Conservation (phyloP, 2,797 vertebrate genomes). For the Botia almorhae region DNA sequence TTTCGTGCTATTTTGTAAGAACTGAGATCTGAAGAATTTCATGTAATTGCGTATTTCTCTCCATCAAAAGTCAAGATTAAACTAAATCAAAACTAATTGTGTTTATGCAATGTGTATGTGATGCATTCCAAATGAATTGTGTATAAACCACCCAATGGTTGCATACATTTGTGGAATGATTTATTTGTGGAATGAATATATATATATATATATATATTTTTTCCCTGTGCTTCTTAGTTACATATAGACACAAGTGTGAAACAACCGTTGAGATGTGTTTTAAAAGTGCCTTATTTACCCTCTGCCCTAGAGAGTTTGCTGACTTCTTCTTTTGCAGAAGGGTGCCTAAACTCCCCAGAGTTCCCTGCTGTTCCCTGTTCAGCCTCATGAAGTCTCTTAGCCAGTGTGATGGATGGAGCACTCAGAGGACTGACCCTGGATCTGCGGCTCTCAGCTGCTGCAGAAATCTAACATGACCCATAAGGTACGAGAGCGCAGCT, state of each 20-base stretch:
- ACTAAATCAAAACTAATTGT: constrained; percentile 74
- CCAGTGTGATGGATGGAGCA: constrained; percentile 50
- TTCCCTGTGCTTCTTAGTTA: neutral
- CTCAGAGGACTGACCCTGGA: constrained; percentile 54
- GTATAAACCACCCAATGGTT: constrained; percentile 63
- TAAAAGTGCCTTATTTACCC: constrained; percentile 41
- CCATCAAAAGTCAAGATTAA: constrained; percentile 64
- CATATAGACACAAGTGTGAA: constrained; percentile 13
- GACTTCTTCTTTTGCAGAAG: constrained; percentile 37
- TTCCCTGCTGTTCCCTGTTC: constrained; percentile 37
- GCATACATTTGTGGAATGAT: constrained; percentile 59
- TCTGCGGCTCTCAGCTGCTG: constrained; percentile 45
- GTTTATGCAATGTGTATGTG: constrained; percentile 66
- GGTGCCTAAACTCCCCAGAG: constrained; percentile 43
- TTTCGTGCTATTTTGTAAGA: constrained; percentile 5
- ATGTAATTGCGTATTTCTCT: constrained; percentile 45
- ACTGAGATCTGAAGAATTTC: neutral
- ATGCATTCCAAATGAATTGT: constrained; percentile 67
- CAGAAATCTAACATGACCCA: constrained; percentile 41
- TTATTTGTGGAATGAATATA: constrained; percentile 52
- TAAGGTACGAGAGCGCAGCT: constrained; percentile 1
- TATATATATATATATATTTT: neutral
- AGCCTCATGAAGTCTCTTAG: constrained; percentile 42
- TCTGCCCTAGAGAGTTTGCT: constrained; percentile 43
- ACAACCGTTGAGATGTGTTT: constrained; percentile 15